Evolutionary conservation across 2,888 invertebrate species (phyloP).

Genomic region (Anorthoa munda): DNA sequence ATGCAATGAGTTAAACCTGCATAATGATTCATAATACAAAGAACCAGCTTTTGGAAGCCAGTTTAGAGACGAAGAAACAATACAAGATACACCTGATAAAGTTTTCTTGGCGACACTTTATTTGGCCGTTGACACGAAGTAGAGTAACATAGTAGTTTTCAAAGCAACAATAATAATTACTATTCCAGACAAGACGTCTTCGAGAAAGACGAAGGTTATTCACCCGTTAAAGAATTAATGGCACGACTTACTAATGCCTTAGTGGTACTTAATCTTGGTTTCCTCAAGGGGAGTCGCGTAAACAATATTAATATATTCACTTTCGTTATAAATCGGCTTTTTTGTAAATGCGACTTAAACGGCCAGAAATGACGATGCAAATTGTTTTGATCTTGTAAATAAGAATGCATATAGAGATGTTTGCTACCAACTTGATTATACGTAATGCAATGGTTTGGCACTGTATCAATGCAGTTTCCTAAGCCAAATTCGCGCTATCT

Average conservation of each 20-base stretch:
- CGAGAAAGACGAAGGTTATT: slow-evolving; percentile 82
- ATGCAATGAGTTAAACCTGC: slow-evolving; percentile 14
- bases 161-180: slow-evolving; percentile 83
- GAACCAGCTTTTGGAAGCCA: slow-evolving; percentile 1
- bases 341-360: slow-evolving; percentile 39
- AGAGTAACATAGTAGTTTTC: slow-evolving; percentile 74
- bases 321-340: slow-evolving; percentile 57
- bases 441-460: slow-evolving; percentile 56
- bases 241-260: slow-evolving; percentile 80
- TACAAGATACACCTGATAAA: slow-evolving; percentile 22
- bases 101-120: slow-evolving; percentile 57
- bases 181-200: slow-evolving; percentile 86
- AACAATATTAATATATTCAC: slow-evolving; percentile 73
- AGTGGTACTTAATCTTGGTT: slow-evolving; percentile 81
- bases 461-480: slow-evolving; percentile 51
- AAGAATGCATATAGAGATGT: slow-evolving; percentile 30
- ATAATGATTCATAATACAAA: slow-evolving; percentile 31
- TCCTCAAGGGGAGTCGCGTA: slow-evolving; percentile 73
- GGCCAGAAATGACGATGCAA: slow-evolving; percentile 15
- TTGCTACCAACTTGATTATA: slow-evolving; percentile 36
- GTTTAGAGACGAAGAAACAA: slow-evolving; percentile 10
- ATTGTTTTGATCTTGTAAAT: slow-evolving; percentile 21
- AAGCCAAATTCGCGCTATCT: slow-evolving; percentile 51
- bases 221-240: slow-evolving; percentile 87
- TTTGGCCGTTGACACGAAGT: slow-evolving; percentile 73